These are phyloP conservation scores for Spialia ferax DNA, from an alignment of 2,888 invertebrate genomes.

Conservation along the genomic window DNA sequence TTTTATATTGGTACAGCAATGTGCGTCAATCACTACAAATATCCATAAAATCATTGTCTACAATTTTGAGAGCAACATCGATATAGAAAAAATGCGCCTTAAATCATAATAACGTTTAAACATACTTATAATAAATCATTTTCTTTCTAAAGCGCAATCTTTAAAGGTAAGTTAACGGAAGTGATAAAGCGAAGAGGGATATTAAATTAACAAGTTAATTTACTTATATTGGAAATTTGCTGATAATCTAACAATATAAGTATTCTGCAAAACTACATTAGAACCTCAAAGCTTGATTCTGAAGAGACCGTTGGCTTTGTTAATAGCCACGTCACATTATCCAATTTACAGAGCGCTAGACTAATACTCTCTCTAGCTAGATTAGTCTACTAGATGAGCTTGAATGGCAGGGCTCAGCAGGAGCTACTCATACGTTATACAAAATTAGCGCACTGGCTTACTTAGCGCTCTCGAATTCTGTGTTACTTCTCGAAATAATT, in stretches of 20 bases:
- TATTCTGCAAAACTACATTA: background rate
- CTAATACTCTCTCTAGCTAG: background rate
- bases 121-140: no score
- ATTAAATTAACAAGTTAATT: no score
- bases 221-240: no score
- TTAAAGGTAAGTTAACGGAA: no score
- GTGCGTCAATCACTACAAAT: background rate
- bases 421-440: background rate
- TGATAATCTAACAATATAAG: background rate
- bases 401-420: background rate
- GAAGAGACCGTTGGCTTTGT: background rate
- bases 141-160: no score
- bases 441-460: background rate
- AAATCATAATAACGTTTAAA: no score
- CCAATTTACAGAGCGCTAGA: background rate
- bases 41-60: background rate
- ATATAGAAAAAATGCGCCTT: no score
- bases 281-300: background rate
- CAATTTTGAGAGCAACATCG: no score
- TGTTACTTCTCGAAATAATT: background rate
- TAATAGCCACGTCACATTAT: background rate
- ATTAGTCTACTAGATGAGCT: background rate
- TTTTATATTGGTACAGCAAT: background rate
- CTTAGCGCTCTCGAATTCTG: background rate
- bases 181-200: no score